These are phyloP conservation scores for Cerastis rubricosa DNA, from an alignment of 2,888 invertebrate genomes.

Conservation along the genomic window DNA sequence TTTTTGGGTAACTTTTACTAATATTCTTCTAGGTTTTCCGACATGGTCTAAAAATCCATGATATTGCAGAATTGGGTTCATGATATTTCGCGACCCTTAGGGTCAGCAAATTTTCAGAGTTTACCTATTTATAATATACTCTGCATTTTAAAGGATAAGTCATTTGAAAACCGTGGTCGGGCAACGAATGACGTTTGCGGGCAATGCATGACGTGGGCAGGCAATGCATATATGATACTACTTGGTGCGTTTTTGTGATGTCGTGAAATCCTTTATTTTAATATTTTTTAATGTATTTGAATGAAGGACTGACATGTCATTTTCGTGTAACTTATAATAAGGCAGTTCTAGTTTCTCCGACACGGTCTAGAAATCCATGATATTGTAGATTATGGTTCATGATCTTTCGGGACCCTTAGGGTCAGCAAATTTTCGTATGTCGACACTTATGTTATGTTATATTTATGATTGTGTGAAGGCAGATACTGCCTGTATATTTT, in stretches of 20 bases:
- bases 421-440: no score
- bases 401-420: no score
- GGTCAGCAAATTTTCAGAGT: background rate
- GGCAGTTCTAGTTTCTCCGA: no score
- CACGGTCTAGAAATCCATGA: no score
- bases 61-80: background rate
- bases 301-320: no score
- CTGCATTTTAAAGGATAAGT: background rate
- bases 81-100: background rate
- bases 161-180: constrained; percentile 24
- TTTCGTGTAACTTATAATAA: no score
- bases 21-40: constrained; percentile 1
- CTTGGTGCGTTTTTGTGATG: background rate
- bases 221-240: background rate
- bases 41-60: background rate
- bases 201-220: background rate
- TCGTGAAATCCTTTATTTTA: background rate
- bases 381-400: no score
- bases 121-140: no score
- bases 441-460: no score
- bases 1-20: background rate
- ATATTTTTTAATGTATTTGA: background rate
- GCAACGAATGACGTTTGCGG: background rate
- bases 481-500: no score
- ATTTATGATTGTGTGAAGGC: no score